Percentiles rank a stretch among this genome's conserved stretches.
phyloP scores from a whole-genome alignment of 2,113 vertebrate species.

The Dromiciops gliroides region DNA sequence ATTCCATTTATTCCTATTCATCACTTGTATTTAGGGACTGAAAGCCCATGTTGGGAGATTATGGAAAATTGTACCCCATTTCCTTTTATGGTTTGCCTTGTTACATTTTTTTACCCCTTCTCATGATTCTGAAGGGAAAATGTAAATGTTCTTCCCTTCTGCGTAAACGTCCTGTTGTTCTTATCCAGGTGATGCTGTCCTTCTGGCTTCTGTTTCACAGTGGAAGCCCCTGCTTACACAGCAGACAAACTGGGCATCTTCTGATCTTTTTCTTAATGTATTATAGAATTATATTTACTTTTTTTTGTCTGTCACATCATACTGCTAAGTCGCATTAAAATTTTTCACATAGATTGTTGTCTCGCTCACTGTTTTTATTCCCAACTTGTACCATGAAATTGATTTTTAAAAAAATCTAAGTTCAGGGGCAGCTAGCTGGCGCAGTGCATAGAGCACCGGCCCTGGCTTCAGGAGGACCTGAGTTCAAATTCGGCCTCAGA shows the following conservation, averaged over 20 bases:
- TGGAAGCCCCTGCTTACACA: not conserved
- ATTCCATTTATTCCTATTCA: not conserved
- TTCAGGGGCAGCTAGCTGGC: too few species aligned
- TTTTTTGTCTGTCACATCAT: too few species aligned
- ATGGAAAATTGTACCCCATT: not conserved
- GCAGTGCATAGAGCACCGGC: too few species aligned
- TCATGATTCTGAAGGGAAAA: not conserved
- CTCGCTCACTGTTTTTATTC: fast-evolving
- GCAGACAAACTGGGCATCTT: not conserved
- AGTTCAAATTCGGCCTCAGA: too few species aligned
- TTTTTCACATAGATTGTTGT: too few species aligned
- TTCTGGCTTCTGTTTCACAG: not conserved
- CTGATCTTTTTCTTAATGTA: not conserved
- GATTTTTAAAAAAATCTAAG: not conserved
- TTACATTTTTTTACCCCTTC: not conserved
- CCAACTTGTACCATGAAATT: not conserved
- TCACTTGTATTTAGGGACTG: not conserved
- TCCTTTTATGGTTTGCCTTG: not conserved
- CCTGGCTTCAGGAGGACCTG: too few species aligned
- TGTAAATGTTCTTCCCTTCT: not conserved
- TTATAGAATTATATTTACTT: too few species aligned
- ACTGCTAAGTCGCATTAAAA: too few species aligned
- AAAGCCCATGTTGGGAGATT: not conserved
- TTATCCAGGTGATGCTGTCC: not conserved
- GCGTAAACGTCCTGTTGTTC: not conserved